Evolutionary conservation across 2,113 vertebrate genomes (phyloP), one percentile per base, ranked within the genome.

Genomic region (Fukomys damarensis): DNA sequence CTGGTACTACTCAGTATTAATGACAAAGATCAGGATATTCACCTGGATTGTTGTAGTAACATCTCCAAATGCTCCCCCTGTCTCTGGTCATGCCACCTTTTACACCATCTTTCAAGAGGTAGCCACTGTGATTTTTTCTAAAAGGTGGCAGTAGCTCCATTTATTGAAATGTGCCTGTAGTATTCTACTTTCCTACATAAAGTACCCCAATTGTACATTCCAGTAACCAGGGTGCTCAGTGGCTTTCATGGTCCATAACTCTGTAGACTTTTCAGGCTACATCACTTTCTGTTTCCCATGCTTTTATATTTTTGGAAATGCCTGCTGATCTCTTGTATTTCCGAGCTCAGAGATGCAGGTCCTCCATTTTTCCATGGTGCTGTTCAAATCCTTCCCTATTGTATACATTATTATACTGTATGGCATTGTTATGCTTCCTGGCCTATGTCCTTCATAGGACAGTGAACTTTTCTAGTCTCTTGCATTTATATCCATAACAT

Each of bases 91-190:
- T 80, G 26, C 13, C 35, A 80, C 83, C 94, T 93, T 77, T n/a
- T 46, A 96, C 77, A 68, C 30, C 12, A 52, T 72, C 49, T 86
- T 74, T 43, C 22, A 93, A 96, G 58, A 77, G 88, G 54, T 83
- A 41, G n/a, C 7, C 11, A 4, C 20, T 7, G 20, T 28, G 32
- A 91, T 90, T 74, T 85, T 85, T 91, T 86, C 56, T 83, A 91
- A 68, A 92, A 80, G 52, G 65, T 85, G 77, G 7, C 12, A 76
- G 56, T 89, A 86, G 59, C 8, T 41, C 35, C 28, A 89, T 86
- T 89, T 89, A 32, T 87, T 90, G 38, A 93, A 86, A 32, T 2
- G 0, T 13, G 41, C 56, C 16, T 46, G 5, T 32, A 7, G 28
- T 63, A 46, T 20, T 56, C 32, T 65, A 52, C 65, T 93, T 94